Percentiles rank a stretch among this genome's conserved stretches.
phyloP scores from a whole-genome alignment of 2,888 invertebrate species.

The Lycaena phlaeas region DNA sequence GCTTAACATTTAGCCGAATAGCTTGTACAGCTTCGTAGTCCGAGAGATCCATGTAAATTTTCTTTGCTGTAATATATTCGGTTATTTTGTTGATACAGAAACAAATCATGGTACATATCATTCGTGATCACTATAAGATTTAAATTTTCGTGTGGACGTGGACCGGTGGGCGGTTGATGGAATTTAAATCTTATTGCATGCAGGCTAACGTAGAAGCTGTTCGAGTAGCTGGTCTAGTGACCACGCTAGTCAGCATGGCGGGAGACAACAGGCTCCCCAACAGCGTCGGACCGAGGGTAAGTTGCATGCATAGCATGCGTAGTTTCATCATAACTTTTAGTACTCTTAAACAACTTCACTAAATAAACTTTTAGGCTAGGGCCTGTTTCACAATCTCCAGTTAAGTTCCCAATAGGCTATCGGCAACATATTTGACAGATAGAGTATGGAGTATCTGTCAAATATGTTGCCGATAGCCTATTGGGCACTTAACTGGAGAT shows the following conservation, averaged over 20 bases:
- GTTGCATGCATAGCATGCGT: slow-evolving; percentile 24
- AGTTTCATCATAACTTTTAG: slow-evolving; percentile 4
- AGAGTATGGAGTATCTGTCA: no score
- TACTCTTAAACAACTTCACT: no score
- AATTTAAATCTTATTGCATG: slow-evolving; percentile 71
- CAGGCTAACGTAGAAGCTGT: slow-evolving; percentile 87
- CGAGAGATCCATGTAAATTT: not conserved
- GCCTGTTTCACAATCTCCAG: no score
- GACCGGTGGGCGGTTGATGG: slow-evolving; percentile 34
- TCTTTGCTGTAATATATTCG: not conserved
- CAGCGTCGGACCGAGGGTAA: slow-evolving; percentile 70
- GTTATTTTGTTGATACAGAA: not conserved
- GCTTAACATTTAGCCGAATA: not conserved
- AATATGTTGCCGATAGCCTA: no score
- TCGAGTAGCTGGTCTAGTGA: slow-evolving; percentile 85
- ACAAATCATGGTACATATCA: not conserved
- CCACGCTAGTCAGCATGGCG: slow-evolving; percentile 87
- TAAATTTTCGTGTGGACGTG: slow-evolving; percentile 49
- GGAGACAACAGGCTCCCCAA: slow-evolving; percentile 73
- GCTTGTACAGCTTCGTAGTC: slow-evolving; percentile 2
- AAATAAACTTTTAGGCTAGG: no score
- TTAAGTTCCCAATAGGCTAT: no score
- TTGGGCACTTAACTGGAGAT: no score
- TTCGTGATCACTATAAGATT: slow-evolving; percentile 44
- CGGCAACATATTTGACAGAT: no score